Evolutionary conservation across 2,797 vertebrate genomes (phyloP).

Genomic region (Catostomus latipinnis): DNA sequence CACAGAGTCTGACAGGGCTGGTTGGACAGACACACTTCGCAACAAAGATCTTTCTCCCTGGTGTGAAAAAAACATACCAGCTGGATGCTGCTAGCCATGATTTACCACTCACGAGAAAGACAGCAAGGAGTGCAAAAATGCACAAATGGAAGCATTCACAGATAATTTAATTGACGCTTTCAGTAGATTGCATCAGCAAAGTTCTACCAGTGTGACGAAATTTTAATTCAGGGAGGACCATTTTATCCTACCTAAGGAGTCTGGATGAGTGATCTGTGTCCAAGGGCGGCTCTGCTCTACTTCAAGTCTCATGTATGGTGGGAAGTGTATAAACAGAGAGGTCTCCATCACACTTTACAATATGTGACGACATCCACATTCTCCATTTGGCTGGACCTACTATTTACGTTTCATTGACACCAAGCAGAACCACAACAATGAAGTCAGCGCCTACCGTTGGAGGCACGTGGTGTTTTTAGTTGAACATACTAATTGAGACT

Average conservation of each 20-base stretch:
- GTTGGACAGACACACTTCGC: constrained; percentile 66
- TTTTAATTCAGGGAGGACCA: constrained; percentile 46
- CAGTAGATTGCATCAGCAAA: constrained; percentile 59
- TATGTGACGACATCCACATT: constrained; percentile 25
- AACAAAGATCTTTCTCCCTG: constrained; percentile 63
- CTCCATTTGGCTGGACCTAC: not conserved
- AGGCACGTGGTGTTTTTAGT: constrained; percentile 35
- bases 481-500: constrained; percentile 47
- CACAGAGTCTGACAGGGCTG: constrained; percentile 62
- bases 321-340: constrained; percentile 39
- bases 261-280: constrained; percentile 46
- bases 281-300: constrained; percentile 25
- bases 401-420: constrained; percentile 41
- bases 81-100: constrained; percentile 65
- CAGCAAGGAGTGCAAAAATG: constrained; percentile 28
- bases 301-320: constrained; percentile 6
- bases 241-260: constrained; percentile 45
- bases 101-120: constrained; percentile 50
- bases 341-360: constrained; percentile 39
- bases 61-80: constrained; percentile 57
- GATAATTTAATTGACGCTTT: constrained; percentile 59
- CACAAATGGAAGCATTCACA: constrained; percentile 46
- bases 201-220: constrained; percentile 55
- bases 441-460: constrained; percentile 11
- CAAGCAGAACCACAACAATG: constrained; percentile 40